Base-by-base conservation (phyloP, 2,888 invertebrate genomes). In the Machimus atricapillus region DNA sequence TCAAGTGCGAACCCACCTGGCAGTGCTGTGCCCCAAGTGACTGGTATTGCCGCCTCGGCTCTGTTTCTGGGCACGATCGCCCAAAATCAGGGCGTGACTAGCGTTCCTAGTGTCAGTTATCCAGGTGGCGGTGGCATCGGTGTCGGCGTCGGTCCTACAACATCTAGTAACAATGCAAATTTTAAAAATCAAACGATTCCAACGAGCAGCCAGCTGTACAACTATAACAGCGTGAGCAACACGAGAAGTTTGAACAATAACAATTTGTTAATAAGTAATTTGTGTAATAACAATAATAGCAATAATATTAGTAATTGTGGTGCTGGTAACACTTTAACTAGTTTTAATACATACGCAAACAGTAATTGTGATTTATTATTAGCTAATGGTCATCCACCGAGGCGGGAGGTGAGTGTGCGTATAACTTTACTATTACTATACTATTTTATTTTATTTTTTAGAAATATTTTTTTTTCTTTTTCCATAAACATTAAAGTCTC, bases 361-460 rank as follows among this genome's bases (percentile, higher is more conserved):
- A 91, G 90, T 90, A 92, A 92, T 92, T 92, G 91, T 91, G 92
- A 91, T 92, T 90, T 91, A 90, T 90, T 91, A 89, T 90, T 92
- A 91, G 90, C 93, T 88, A 93, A 92, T 91, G 90, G 92, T 90
- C 91, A 92, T 90, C 91, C 92, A 91, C 92, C 92, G 90, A 91
- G 91, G 90, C 90, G 91, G 91, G 92, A 92, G 92, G 93, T 93
- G 90, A 90, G 90, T 89, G 58, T 46, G 66, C 19, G 27, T 23
- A 66, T 34, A 34, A 34, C n/a, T 4, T 40, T 12, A 40, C 40
- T 40, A 12, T 40, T 40, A 40, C 12, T 40, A 40, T 12, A 14
- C 16, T 77, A 46, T 77, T 76, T 76, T 74, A n/a, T 46, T 46
- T 46, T 14, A 46, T 46, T 46, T 46, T 3, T 46, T 14, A 16